These are phyloP conservation scores for Aphodius granarius DNA, from an alignment of 2,888 invertebrate genomes.

Conservation along the genomic window DNA sequence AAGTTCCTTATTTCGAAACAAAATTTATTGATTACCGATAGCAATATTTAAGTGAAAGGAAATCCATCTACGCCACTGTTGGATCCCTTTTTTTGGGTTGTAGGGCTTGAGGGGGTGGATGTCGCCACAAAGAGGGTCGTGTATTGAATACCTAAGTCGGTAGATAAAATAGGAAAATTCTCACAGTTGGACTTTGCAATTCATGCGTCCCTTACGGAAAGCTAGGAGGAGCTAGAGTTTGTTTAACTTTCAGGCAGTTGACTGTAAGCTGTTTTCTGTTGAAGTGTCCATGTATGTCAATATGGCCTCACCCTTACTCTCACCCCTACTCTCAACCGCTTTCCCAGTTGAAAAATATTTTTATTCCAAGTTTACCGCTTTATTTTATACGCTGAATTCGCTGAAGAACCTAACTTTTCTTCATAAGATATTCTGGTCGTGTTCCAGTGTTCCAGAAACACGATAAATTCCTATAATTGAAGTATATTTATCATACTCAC, in stretches of 20 bases:
- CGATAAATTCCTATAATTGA: background rate
- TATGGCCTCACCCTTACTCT: background rate
- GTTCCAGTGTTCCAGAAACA: background rate
- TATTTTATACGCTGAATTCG: background rate
- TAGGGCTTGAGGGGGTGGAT: background rate
- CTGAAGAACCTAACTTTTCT: too few relatives aligned
- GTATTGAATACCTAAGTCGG: background rate
- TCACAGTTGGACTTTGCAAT: background rate
- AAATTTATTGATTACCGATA: too few relatives aligned
- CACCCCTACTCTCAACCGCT: background rate
- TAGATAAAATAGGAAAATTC: background rate
- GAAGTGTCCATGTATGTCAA: background rate
- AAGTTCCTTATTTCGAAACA: too few relatives aligned
- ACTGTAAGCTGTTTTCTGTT: background rate
- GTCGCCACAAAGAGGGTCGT: background rate
- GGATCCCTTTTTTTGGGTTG: background rate
- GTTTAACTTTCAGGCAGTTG: background rate
- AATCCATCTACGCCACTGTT: background rate
- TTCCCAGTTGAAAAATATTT: background rate
- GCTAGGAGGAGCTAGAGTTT: background rate
- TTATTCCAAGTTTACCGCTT: background rate
- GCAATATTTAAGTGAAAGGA: background rate
- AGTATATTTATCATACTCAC: background rate
- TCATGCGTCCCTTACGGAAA: background rate
- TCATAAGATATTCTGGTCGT: too few relatives aligned